phyloP scores from a whole-genome alignment of 2,888 invertebrate genomes.

The Liopterus haemorrhoidalis region DNA sequence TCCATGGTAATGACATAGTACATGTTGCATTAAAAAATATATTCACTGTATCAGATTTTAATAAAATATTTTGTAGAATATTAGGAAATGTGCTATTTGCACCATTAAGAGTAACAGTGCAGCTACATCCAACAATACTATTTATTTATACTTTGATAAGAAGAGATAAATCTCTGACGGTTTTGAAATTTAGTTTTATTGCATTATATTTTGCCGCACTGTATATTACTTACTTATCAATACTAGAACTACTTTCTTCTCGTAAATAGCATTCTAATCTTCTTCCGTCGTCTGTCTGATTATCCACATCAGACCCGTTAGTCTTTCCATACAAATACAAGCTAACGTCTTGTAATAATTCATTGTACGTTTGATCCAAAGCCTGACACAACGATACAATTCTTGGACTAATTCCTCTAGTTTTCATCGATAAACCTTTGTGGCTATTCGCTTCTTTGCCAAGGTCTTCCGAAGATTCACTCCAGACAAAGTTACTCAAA shows the following conservation, averaged over 20 bases:
- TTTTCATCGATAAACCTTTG: slow-evolving; percentile 62
- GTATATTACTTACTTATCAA: slow-evolving; percentile 48
- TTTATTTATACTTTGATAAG: too few species aligned
- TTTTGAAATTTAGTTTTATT: slow-evolving; percentile 8
- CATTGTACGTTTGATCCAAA: slow-evolving; percentile 57
- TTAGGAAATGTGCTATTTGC: too few species aligned
- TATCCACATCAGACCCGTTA: slow-evolving; percentile 18
- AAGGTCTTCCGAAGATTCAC: slow-evolving; percentile 57
- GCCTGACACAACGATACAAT: slow-evolving; percentile 64
- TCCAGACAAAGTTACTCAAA: slow-evolving; percentile 68
- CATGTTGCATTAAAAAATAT: too few species aligned
- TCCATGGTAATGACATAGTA: too few species aligned
- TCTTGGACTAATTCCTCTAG: slow-evolving; percentile 69
- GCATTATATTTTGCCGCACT: slow-evolving; percentile 23
- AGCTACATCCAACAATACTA: too few species aligned
- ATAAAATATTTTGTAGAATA: too few species aligned
- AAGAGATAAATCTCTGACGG: too few species aligned
- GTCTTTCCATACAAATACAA: slow-evolving; percentile 55
- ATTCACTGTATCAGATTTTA: too few species aligned
- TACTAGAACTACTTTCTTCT: slow-evolving; percentile 47
- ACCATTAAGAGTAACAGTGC: too few species aligned
- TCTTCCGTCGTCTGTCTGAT: slow-evolving; percentile 44
- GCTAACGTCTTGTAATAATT: slow-evolving; percentile 62
- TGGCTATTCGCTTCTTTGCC: slow-evolving; percentile 41
- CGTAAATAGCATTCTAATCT: slow-evolving; percentile 51